Base-by-base conservation (phyloP, 2,888 invertebrate genomes). In the Eudemis profundana region DNA sequence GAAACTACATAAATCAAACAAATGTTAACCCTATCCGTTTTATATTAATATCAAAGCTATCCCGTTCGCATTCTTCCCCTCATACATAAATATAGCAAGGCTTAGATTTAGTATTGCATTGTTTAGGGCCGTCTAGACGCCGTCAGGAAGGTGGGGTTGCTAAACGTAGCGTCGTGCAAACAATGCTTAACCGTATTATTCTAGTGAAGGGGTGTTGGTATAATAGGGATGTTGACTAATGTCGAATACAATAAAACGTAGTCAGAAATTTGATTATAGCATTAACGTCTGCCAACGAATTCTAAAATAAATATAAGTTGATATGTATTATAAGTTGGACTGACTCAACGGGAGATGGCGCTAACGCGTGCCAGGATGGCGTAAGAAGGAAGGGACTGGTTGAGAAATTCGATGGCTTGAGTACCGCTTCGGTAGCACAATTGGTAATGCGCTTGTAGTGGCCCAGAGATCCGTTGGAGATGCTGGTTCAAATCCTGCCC, bases 71-170 rank as follows among this genome's bases (percentile, higher is more conserved):
- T 1, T 51, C 33, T 19, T 33, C 29, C 42, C 17, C 27, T 46
- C 46, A 10, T 56, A 17, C 56, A 56, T 56, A 44, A 44, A 56
- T 56, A 56, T 42, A 29, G 29, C 27, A 10, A n/a, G 21, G 23
- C 38, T 5, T 47, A 47, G 36, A 59, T 59, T 49, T 29, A 50
- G 14, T n/a, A 40, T 61, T 50, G 50, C 59, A 49, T 33, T 50
- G 64, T 64, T 62, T 47, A 29, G 56, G 17, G 21, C 4, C n/a
- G 64, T 64, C 64, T 64, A 59, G 64, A 59, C 63, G 42, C 63
- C 54, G 46, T 42, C 42, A 33, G 40, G 33, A 38, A 44, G 44
- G 29, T 57, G 5, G 33, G 40, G 23, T 19, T 50, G 36, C 3
- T 42, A 62, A 17, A 51, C 29, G 40, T 42, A 7, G 44, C 4